These are phyloP conservation scores for Neoaliturus tenellus DNA, from an alignment of 2,888 invertebrate genomes.

Conservation along the genomic window DNA sequence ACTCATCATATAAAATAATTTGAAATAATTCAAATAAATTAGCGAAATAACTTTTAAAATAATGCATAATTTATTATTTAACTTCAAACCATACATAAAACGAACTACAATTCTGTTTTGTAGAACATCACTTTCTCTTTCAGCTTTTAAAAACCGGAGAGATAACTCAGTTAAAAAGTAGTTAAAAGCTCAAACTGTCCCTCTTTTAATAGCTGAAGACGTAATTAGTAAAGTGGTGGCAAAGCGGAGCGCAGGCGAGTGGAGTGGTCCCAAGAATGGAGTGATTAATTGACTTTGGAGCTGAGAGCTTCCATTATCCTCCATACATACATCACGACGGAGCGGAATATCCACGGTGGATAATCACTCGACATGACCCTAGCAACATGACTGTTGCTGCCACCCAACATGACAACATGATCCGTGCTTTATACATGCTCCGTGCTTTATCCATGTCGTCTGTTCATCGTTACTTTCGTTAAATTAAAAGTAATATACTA, in stretches of 20 bases:
- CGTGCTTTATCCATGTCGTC: not conserved
- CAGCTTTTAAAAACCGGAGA: not conserved
- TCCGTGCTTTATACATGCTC: not conserved
- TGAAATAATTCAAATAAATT: too few relatives aligned
- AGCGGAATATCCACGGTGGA: conserved; percentile 1
- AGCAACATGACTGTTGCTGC: not conserved
- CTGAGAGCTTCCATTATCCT: conserved; percentile 48
- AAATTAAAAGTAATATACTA: too few relatives aligned
- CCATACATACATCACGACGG: conserved; percentile 36
- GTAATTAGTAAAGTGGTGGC: conserved; percentile 31
- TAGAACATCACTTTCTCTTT: not conserved
- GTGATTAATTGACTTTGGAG: conserved; percentile 44
- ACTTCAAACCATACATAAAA: too few relatives aligned
- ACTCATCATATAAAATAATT: too few relatives aligned
- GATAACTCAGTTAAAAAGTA: not conserved
- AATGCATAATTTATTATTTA: too few relatives aligned
- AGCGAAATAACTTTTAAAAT: too few relatives aligned
- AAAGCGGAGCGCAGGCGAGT: conserved; percentile 5
- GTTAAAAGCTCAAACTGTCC: conserved; percentile 21
- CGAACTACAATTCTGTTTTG: too few relatives aligned
- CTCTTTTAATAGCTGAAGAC: conserved; percentile 32
- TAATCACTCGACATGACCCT: conserved; percentile 4
- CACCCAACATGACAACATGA: too few relatives aligned
- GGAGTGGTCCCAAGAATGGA: conserved; percentile 45
- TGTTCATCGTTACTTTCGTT: too few relatives aligned